These are phyloP conservation scores for Brachionus calyciflorus DNA, from an alignment of 1,140 invertebrate species.

Conservation along the genomic window DNA sequence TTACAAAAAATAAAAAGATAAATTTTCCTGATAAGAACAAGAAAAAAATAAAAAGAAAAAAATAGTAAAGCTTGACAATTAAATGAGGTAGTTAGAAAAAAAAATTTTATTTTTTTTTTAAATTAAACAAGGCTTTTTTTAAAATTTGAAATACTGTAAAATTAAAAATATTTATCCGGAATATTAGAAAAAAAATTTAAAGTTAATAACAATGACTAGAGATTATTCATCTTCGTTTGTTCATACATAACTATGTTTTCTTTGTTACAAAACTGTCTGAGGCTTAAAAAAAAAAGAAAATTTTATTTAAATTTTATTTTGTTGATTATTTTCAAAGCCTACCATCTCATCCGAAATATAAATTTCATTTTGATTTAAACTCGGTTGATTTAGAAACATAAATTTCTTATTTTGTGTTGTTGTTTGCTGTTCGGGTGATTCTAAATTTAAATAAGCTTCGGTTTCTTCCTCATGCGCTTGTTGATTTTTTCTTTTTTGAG, in stretches of 20 bases:
- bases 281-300: background rate
- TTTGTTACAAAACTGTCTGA: constrained; percentile 39
- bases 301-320: background rate
- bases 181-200: too few relatives aligned
- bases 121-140: too few relatives aligned
- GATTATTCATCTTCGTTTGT: background rate
- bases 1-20: too few relatives aligned
- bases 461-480: background rate
- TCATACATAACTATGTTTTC: background rate
- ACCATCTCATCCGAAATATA: constrained; percentile 34
- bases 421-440: background rate
- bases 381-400: background rate
- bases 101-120: too few relatives aligned
- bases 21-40: too few relatives aligned
- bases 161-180: background rate
- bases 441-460: constrained; percentile 4
- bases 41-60: too few relatives aligned
- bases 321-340: background rate
- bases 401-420: background rate
- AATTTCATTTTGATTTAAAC: constrained; percentile 14
- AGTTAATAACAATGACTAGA: constrained; percentile 10
- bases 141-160: constrained; percentile 22
- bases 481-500: background rate
- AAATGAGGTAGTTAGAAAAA: too few relatives aligned
- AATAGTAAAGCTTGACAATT: too few relatives aligned